Evolutionary conservation across 2,888 invertebrate genomes (phyloP).

Genomic region (Andrena hattorfiana): DNA sequence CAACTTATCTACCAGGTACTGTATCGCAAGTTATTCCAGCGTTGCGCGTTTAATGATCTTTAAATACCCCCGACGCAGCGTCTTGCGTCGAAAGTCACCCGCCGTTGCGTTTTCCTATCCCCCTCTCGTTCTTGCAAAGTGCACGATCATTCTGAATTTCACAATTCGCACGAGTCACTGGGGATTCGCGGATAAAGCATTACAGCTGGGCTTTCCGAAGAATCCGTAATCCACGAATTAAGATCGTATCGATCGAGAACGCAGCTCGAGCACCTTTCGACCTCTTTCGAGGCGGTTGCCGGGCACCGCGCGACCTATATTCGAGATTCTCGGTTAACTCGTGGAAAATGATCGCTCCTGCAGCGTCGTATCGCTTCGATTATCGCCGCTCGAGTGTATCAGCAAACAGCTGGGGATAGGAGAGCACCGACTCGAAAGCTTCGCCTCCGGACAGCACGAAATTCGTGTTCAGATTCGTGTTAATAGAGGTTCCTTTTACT

Average conservation of each 20-base stretch:
- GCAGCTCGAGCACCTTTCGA: slow-evolving; percentile 15
- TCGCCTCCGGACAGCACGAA: too few species aligned
- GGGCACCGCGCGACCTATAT: slow-evolving; percentile 28
- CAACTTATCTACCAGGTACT: not conserved
- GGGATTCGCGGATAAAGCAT: not conserved
- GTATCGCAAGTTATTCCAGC: not conserved
- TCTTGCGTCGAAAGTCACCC: too few species aligned
- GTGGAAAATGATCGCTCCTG: slow-evolving; percentile 6
- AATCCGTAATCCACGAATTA: slow-evolving; percentile 17
- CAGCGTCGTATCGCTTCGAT: not conserved
- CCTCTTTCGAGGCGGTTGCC: not conserved
- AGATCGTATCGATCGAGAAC: slow-evolving; percentile 18
- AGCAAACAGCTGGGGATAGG: slow-evolving; percentile 11
- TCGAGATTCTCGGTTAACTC: slow-evolving; percentile 38
- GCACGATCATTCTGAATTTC: slow-evolving; percentile 36
- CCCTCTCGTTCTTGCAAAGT: not conserved
- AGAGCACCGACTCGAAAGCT: too few species aligned
- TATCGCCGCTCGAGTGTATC: slow-evolving; percentile 4
- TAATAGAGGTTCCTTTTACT: too few species aligned
- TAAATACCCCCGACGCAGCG: not conserved
- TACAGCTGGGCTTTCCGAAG: not conserved
- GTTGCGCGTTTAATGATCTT: not conserved
- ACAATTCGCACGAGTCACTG: slow-evolving; percentile 19
- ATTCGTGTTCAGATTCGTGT: too few species aligned
- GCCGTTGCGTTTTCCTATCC: not conserved